Percentiles rank a stretch among this genome's conserved stretches.
phyloP scores from a whole-genome alignment of 2,888 invertebrate genomes.

The Watsonalla binaria region DNA sequence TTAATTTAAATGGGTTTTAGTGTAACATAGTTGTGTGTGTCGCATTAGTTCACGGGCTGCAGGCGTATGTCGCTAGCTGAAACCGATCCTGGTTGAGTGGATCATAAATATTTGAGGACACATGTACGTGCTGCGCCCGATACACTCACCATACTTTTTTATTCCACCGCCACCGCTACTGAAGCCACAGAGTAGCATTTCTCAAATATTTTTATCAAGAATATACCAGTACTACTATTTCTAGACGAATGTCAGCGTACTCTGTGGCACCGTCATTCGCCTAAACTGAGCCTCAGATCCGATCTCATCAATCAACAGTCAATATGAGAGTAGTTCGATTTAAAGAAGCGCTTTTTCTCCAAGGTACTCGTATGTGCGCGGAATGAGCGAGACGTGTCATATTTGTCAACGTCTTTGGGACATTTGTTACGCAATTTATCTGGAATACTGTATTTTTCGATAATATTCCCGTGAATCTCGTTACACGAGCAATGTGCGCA shows the following conservation, averaged over 20 bases:
- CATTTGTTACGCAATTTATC: conserved; percentile 35
- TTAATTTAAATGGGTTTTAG: no score
- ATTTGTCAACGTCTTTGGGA: conserved; percentile 45
- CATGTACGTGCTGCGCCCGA: conserved; percentile 25
- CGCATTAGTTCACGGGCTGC: not conserved
- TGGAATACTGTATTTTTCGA: conserved; percentile 20
- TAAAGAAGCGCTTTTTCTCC: conserved; percentile 30
- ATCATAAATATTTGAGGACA: conserved; percentile 54
- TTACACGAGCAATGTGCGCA: conserved; percentile 6
- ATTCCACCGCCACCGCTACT: conserved; percentile 15
- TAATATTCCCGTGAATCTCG: conserved; percentile 8
- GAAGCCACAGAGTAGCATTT: not conserved
- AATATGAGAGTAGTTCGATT: conserved; percentile 38
- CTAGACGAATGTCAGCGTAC: conserved; percentile 5
- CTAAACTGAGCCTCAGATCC: conserved; percentile 15
- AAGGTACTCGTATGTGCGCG: conserved; percentile 7
- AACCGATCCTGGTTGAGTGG: conserved; percentile 40
- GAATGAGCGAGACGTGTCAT: conserved; percentile 30
- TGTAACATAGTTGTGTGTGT: not conserved
- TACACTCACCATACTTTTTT: conserved; percentile 19
- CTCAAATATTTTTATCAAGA: conserved; percentile 1
- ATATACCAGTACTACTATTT: not conserved
- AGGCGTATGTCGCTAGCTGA: conserved; percentile 2
- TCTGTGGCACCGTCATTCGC: conserved; percentile 9
- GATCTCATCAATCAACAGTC: conserved; percentile 42